These are phyloP conservation scores for Andinoacara biseriatus DNA, from an alignment of 2,113 vertebrate species.

Conservation along the genomic window DNA sequence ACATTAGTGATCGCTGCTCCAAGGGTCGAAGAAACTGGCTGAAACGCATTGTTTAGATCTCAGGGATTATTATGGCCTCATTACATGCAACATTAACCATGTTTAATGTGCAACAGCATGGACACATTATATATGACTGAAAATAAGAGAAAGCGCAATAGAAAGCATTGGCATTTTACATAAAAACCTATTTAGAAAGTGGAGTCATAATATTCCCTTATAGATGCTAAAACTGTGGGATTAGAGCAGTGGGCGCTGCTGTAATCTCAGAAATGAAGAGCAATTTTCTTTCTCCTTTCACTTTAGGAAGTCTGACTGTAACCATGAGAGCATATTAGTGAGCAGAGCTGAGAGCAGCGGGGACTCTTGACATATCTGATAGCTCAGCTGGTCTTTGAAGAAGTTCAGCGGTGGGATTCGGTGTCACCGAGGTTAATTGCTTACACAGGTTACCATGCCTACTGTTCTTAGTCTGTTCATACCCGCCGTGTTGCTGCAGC, in stretches of 20 bases:
- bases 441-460: constrained; percentile 49
- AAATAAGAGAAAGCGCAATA: not conserved
- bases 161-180: not conserved
- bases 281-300: constrained; percentile 40
- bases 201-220: not conserved
- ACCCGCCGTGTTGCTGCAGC: constrained; percentile 19
- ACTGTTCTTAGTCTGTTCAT: constrained; percentile 42
- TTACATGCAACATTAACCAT: not conserved
- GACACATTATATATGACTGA: not conserved
- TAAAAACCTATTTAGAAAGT: not conserved
- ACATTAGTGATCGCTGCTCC: not conserved
- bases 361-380: constrained; percentile 48
- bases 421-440: constrained; percentile 75
- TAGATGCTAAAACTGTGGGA: constrained; percentile 17
- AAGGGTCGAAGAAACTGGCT: not conserved
- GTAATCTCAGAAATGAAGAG: constrained; percentile 32
- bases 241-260: not conserved
- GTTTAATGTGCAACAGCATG: not conserved
- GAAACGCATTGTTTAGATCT: not conserved
- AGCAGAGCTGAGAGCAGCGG: constrained; percentile 38
- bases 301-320: constrained; percentile 37
- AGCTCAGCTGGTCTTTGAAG: constrained; percentile 50
- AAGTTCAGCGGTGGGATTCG: constrained; percentile 36
- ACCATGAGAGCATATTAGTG: constrained; percentile 40
- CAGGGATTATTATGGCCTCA: too few species aligned